Conservation (phyloP, 2,888 invertebrate species). For the Heliconius ismenius region DNA sequence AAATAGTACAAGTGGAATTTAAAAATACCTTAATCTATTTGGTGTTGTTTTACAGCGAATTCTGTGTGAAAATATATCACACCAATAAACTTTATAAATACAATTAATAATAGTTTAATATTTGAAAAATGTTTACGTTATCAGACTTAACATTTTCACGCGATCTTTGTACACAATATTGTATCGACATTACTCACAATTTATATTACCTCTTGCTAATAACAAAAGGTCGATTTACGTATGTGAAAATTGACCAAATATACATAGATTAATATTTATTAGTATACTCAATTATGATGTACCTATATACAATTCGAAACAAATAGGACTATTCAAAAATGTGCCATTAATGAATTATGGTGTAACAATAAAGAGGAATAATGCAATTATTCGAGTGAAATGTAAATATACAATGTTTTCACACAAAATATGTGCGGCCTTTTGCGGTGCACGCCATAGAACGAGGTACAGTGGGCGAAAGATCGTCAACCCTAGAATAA, state of each 20-base stretch:
- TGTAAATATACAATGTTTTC: constrained; percentile 49
- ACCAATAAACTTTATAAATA: constrained; percentile 59
- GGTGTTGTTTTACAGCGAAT: constrained; percentile 78
- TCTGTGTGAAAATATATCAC: constrained; percentile 58
- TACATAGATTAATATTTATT: constrained; percentile 39
- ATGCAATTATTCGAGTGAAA: constrained; percentile 41
- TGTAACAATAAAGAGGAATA: constrained; percentile 42
- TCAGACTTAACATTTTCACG: constrained; percentile 75
- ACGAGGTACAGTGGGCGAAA: constrained; percentile 73
- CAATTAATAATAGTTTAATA: constrained; percentile 53
- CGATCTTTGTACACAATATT: constrained; percentile 73
- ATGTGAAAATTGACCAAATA: constrained; percentile 74
- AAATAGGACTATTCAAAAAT: constrained; percentile 37
- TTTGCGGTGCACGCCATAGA: constrained; percentile 68
- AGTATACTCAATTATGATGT: constrained; percentile 40
- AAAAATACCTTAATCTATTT: constrained; percentile 69
- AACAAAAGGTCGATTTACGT: constrained; percentile 56
- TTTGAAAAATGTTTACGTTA: constrained; percentile 64
- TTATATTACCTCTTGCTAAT: constrained; percentile 35
- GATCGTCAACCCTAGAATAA: constrained; percentile 79
- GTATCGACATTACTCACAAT: constrained; percentile 50
- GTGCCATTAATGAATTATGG: constrained; percentile 38
- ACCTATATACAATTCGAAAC: constrained; percentile 40
- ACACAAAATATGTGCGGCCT: constrained; percentile 78
- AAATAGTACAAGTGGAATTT: constrained; percentile 48